Evolutionary conservation across 2,113 vertebrate genomes (phyloP).

Genomic region (Cromileptes altivelis): DNA sequence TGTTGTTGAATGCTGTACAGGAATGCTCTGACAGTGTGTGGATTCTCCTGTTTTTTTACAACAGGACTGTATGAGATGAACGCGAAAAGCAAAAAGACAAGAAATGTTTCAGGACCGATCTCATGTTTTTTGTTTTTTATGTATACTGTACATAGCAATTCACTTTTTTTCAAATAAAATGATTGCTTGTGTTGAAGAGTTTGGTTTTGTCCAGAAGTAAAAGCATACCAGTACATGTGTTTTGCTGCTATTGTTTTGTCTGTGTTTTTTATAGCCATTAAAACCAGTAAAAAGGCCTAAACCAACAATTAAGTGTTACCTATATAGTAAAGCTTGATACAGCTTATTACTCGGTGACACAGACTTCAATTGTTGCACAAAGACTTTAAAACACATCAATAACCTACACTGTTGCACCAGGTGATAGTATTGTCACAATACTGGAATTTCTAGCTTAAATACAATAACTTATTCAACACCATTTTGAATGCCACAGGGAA

Average conservation of each 20-base stretch:
- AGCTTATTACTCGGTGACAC: not conserved
- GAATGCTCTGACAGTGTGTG: conserved; percentile 53
- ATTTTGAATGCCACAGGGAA: too few relatives aligned
- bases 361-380: not conserved
- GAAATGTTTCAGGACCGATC: conserved; percentile 69
- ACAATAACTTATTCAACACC: too few relatives aligned
- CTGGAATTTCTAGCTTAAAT: too few relatives aligned
- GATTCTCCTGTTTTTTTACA: conserved; percentile 64
- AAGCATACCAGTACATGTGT: not conserved
- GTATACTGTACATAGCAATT: conserved; percentile 82
- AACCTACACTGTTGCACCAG: not conserved
- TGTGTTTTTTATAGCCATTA: not conserved
- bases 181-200: conserved; percentile 76
- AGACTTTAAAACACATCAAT: not conserved
- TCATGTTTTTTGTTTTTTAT: conserved; percentile 76
- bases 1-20: conserved; percentile 73
- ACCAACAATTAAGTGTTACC: not conserved
- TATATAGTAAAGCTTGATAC: not conserved
- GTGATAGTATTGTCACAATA: too few relatives aligned
- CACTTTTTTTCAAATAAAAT: conserved; percentile 86
- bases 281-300: not conserved
- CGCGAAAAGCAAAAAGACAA: conserved; percentile 62
- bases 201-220: conserved; percentile 20
- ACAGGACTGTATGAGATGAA: conserved; percentile 60
- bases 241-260: not conserved